These are phyloP conservation scores for Helicorthomorpha holstii DNA, from an alignment of 1,140 invertebrate genomes.

Conservation along the genomic window DNA sequence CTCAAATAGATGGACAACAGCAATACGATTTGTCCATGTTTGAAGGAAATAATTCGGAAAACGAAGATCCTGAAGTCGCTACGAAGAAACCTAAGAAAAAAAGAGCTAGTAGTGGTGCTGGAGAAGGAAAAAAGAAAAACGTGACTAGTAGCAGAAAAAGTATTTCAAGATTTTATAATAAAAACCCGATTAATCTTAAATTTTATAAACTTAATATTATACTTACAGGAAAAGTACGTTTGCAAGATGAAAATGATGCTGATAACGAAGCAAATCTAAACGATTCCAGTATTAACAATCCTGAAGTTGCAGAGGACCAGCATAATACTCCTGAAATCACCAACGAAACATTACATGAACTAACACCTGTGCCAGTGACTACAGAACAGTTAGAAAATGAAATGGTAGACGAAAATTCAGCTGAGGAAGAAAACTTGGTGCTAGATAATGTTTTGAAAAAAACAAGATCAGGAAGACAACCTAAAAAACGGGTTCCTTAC, in stretches of 20 bases:
- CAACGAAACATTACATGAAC: neutral
- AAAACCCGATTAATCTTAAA: neutral
- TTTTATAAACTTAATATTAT: neutral
- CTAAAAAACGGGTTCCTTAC: conserved; percentile 1
- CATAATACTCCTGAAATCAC: neutral
- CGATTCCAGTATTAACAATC: neutral
- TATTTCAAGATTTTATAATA: neutral
- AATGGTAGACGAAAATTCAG: conserved; percentile 1
- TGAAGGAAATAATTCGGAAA: conserved; percentile 12
- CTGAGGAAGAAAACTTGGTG: neutral
- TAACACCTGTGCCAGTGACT: neutral
- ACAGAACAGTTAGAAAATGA: neutral
- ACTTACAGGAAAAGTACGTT: neutral
- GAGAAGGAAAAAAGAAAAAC: neutral
- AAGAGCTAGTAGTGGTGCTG: neutral
- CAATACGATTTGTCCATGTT: conserved; percentile 33
- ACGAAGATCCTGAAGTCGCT: neutral
- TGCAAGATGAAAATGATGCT: neutral
- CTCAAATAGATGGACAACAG: conserved; percentile 19
- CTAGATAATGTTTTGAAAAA: neutral
- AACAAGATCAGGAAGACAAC: conserved; percentile 2
- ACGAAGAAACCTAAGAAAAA: neutral
- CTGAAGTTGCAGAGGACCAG: neutral
- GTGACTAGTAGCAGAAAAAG: neutral
- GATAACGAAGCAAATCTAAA: neutral